Evolutionary conservation across 2,888 invertebrate genomes (phyloP).

Genomic region (Neuroscelio doddi): DNA sequence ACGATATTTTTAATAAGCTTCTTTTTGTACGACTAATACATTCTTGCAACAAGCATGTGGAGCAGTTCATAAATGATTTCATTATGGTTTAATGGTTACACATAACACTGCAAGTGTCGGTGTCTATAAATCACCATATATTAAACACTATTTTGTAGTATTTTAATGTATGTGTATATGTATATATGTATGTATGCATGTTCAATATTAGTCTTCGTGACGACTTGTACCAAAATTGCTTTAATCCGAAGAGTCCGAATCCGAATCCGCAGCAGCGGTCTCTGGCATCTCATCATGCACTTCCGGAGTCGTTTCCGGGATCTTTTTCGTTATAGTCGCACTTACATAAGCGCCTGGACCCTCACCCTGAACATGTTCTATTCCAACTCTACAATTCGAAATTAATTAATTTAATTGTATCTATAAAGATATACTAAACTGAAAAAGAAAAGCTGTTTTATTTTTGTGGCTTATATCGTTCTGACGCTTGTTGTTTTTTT

Average conservation of each 20-base stretch:
- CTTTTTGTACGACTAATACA: too few relatives aligned
- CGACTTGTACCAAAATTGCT: neutral
- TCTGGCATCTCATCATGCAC: slow-evolving; percentile 66
- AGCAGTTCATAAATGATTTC: too few relatives aligned
- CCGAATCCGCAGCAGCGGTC: slow-evolving; percentile 74
- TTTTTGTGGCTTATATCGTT: too few relatives aligned
- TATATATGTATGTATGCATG: neutral
- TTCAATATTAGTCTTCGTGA: neutral
- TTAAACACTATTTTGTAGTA: too few relatives aligned
- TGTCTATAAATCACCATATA: too few relatives aligned
- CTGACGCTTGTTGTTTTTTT: too few relatives aligned
- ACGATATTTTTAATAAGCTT: too few relatives aligned
- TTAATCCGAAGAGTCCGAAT: slow-evolving; percentile 60
- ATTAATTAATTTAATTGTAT: neutral
- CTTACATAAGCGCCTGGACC: slow-evolving; percentile 80
- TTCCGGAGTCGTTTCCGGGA: slow-evolving; percentile 66
- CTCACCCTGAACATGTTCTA: slow-evolving; percentile 88
- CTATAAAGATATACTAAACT: neutral
- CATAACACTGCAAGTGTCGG: too few relatives aligned
- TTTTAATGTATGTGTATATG: too few relatives aligned
- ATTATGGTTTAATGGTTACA: too few relatives aligned
- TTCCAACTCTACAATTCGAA: slow-evolving; percentile 81
- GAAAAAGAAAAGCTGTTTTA: neutral
- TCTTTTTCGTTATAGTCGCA: slow-evolving; percentile 74
- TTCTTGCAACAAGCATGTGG: too few relatives aligned